Conservation (phyloP, 1,140 invertebrate genomes). For the Pissodes strobi region DNA sequence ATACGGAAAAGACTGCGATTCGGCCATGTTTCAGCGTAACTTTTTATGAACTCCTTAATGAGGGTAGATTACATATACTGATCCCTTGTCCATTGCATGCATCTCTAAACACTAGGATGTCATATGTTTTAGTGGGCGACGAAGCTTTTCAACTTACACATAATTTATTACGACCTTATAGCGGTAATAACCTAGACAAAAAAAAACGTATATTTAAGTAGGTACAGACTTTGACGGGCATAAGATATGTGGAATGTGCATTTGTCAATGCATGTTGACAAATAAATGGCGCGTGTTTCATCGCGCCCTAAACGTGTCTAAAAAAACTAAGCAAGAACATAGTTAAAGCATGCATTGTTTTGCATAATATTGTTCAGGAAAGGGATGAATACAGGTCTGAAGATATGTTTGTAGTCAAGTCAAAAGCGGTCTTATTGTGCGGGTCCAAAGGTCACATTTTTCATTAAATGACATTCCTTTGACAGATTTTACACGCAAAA, state of each 20-base stretch:
- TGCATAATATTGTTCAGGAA: too few species aligned
- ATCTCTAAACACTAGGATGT: neutral
- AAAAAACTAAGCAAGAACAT: too few species aligned
- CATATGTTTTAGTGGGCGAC: neutral
- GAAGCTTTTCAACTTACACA: neutral
- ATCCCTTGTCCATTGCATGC: neutral
- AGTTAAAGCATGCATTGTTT: too few species aligned
- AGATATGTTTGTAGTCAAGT: too few species aligned
- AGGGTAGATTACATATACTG: neutral
- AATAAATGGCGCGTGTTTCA: too few species aligned
- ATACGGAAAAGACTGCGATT: neutral
- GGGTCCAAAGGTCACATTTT: too few species aligned
- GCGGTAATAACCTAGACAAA: neutral
- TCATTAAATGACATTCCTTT: too few species aligned
- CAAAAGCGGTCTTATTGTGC: too few species aligned
- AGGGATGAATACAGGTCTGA: too few species aligned
- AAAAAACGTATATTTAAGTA: neutral
- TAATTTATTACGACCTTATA: neutral
- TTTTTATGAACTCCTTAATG: neutral
- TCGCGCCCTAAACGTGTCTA: too few species aligned
- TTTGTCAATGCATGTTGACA: too few species aligned
- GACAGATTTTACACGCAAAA: too few species aligned
- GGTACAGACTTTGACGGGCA: neutral
- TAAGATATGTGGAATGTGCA: neutral
- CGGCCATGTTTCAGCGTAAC: neutral